These are phyloP conservation scores for Botia kubotai DNA, from an alignment of 2,797 vertebrate genomes.

Conservation along the genomic window DNA sequence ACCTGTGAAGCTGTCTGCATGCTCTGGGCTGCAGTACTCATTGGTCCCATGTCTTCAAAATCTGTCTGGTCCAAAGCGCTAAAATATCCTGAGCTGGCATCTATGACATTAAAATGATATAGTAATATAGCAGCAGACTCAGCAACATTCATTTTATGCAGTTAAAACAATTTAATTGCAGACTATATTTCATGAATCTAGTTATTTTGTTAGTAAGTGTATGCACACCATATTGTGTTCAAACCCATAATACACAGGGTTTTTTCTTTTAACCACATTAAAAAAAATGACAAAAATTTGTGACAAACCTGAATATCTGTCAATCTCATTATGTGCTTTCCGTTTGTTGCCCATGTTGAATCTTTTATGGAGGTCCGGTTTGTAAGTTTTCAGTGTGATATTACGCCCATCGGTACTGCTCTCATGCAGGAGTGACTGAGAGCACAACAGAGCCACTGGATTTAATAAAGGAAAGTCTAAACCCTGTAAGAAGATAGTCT, in stretches of 20 bases:
- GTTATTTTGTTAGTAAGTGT: too few relatives aligned
- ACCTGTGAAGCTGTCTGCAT: slow-evolving; percentile 66
- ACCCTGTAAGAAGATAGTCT: slow-evolving; percentile 2
- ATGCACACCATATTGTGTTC: too few relatives aligned
- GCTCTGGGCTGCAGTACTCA: slow-evolving; percentile 70
- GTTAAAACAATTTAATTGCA: too few relatives aligned
- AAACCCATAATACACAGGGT: too few relatives aligned
- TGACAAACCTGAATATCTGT: slow-evolving; percentile 90
- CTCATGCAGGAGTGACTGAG: slow-evolving; percentile 26
- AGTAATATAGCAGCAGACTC: neutral
- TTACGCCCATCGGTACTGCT: slow-evolving; percentile 58
- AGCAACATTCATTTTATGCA: too few relatives aligned
- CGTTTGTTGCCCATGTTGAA: slow-evolving; percentile 65
- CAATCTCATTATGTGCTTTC: slow-evolving; percentile 75
- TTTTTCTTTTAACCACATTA: too few relatives aligned
- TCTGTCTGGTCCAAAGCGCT: slow-evolving; percentile 87
- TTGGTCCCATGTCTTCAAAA: slow-evolving; percentile 79
- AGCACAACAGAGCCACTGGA: slow-evolving; percentile 11
- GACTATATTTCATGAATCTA: too few relatives aligned
- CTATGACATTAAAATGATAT: slow-evolving; percentile 66
- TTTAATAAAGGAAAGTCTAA: slow-evolving; percentile 12
- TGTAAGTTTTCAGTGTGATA: slow-evolving; percentile 52
- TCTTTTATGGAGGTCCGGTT: slow-evolving; percentile 61
- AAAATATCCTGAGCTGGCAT: slow-evolving; percentile 87
- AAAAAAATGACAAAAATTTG: slow-evolving; percentile 65